Conservation (phyloP, 2,797 vertebrate genomes). For the Buceros bicornis region DNA sequence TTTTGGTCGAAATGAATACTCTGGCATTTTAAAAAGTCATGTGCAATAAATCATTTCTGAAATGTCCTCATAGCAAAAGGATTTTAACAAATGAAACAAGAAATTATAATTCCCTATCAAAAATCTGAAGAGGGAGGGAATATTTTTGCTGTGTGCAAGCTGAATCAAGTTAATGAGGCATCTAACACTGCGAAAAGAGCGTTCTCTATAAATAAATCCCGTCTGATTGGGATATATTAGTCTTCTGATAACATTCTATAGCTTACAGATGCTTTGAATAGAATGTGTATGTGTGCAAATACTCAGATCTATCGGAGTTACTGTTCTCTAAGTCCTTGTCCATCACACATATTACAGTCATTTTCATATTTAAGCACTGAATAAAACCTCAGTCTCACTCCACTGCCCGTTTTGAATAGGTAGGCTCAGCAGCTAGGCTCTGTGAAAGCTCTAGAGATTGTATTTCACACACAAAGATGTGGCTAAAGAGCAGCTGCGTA, state of each 20-base stretch:
- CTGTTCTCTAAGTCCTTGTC: constrained; percentile 74
- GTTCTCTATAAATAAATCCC: constrained; percentile 87
- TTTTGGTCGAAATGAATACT: constrained; percentile 78
- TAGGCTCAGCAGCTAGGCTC: constrained; percentile 40
- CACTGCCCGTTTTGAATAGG: constrained; percentile 63
- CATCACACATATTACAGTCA: constrained; percentile 70
- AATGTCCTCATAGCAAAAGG: constrained; percentile 77
- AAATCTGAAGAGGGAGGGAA: constrained; percentile 86
- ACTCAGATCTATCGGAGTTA: constrained; percentile 77
- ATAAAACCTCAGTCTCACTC: constrained; percentile 58
- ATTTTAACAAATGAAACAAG: constrained; percentile 84
- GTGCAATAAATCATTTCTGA: constrained; percentile 78
- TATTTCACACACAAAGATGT: constrained; percentile 47
- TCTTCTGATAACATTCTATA: constrained; percentile 86
- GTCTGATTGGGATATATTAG: constrained; percentile 88
- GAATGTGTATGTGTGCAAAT: constrained; percentile 82
- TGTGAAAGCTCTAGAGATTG: constrained; percentile 51
- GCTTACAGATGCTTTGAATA: constrained; percentile 86
- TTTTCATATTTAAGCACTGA: constrained; percentile 70
- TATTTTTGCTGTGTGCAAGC: constrained; percentile 86
- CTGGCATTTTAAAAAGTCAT: constrained; percentile 73
- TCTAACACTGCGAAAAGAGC: constrained; percentile 85
- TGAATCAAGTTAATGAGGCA: constrained; percentile 89
- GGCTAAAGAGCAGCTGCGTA: constrained; percentile 57
- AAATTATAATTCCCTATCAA: constrained; percentile 86